Conservation (phyloP, 2,113 vertebrate genomes). For the Myxocyprinus asiaticus region DNA sequence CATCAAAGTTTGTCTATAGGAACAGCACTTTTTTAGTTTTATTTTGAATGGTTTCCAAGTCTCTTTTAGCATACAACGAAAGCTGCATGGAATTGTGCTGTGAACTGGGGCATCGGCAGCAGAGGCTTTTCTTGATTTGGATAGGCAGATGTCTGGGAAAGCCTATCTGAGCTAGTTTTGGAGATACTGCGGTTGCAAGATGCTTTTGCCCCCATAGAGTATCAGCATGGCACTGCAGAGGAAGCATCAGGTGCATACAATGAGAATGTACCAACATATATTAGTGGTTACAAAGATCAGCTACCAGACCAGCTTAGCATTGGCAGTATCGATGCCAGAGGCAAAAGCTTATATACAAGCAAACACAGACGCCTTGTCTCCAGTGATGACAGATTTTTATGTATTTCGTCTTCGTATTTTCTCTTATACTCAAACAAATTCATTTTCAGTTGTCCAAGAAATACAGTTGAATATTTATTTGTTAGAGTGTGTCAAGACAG, state of each 20-base stretch:
- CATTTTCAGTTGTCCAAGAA: conserved; percentile 32
- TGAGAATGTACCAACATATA: conserved; percentile 51
- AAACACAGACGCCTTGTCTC: conserved; percentile 3
- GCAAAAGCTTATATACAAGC: conserved; percentile 36
- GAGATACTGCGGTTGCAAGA: conserved; percentile 46
- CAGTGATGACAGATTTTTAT: conserved; percentile 14
- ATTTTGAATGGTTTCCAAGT: neutral
- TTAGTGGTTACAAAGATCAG: conserved; percentile 53
- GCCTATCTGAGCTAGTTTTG: conserved; percentile 44
- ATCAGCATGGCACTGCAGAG: conserved; percentile 43
- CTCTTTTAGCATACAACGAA: neutral
- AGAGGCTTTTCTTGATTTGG: conserved; percentile 29
- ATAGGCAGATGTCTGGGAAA: conserved; percentile 50
- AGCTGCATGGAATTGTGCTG: neutral
- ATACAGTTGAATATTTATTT: neutral
- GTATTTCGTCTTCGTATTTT: conserved; percentile 1
- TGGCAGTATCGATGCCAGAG: conserved; percentile 42
- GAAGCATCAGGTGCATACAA: conserved; percentile 20
- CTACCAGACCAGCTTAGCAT: conserved; percentile 51
- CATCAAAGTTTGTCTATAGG: no score
- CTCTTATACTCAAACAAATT: conserved; percentile 24
- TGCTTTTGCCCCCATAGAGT: conserved; percentile 41
- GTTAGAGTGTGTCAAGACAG: conserved; percentile 26
- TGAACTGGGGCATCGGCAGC: conserved; percentile 28
- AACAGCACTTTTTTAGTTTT: neutral